Conservation (phyloP, 2,113 vertebrate genomes). For the Indri indri region DNA sequence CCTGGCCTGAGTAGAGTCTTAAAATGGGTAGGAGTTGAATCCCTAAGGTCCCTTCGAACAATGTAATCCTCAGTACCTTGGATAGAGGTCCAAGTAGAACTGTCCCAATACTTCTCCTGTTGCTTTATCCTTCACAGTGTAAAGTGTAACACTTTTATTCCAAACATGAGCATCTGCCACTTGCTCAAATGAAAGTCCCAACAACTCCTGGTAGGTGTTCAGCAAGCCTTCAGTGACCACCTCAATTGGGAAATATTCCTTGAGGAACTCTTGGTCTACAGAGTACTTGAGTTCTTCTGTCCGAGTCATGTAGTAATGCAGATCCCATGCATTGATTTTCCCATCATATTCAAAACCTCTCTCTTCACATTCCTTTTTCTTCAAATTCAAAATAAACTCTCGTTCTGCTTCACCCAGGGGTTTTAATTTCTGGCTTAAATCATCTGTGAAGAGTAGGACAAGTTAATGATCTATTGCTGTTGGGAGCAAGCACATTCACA, state of each 20-base stretch:
- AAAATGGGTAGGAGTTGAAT: neutral
- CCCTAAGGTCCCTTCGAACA: neutral
- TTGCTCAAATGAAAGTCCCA: slow-evolving; percentile 91
- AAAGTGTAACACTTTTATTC: slow-evolving; percentile 91
- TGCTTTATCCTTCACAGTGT: slow-evolving; percentile 87
- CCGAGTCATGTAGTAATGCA: slow-evolving; percentile 95
- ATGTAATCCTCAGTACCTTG: slow-evolving; percentile 86
- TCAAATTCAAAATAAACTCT: slow-evolving; percentile 90
- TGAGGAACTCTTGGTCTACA: slow-evolving; percentile 94
- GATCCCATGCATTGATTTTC: slow-evolving; percentile 95
- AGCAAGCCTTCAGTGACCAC: slow-evolving; percentile 93
- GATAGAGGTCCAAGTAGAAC: slow-evolving; percentile 96
- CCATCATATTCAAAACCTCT: slow-evolving; percentile 88
- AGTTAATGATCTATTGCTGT: neutral
- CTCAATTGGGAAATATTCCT: slow-evolving; percentile 94
- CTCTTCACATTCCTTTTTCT: slow-evolving; percentile 92
- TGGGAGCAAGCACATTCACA: neutral
- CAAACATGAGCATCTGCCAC: slow-evolving; percentile 89
- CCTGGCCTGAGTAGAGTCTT: neutral
- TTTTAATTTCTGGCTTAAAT: slow-evolving; percentile 90
- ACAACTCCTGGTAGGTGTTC: slow-evolving; percentile 92
- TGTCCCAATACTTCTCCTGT: slow-evolving; percentile 91
- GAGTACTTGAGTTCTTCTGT: slow-evolving; percentile 94
- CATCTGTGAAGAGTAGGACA: slow-evolving; percentile 83
- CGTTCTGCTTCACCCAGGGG: slow-evolving; percentile 91